A percentile compares a stretch with the other conserved stretches of the same genome.
These are phyloP conservation scores for Trichomycterus rosablanca DNA, from an alignment of 2,113 vertebrate genomes.

Conservation along the genomic window DNA sequence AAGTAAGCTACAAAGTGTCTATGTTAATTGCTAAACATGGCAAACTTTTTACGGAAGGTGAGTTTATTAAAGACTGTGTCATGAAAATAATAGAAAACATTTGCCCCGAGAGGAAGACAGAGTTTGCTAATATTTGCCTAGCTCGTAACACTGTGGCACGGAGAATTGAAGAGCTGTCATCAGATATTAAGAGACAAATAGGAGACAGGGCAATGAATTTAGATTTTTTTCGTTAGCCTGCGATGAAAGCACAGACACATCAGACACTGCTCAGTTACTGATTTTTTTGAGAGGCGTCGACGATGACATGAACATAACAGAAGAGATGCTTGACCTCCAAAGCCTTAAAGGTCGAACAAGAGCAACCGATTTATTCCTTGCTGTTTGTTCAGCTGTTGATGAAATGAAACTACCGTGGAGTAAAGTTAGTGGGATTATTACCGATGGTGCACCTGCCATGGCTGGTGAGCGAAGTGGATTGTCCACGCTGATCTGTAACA, in stretches of 20 bases:
- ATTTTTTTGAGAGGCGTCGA: slow-evolving; percentile 38
- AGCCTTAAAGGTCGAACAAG: slow-evolving; percentile 27
- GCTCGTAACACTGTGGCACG: slow-evolving; percentile 33
- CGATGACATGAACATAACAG: slow-evolving; percentile 27
- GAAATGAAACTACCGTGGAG: slow-evolving; percentile 2
- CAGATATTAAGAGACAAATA: slow-evolving; percentile 41
- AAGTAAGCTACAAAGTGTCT: slow-evolving; percentile 35
- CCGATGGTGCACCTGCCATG: background rate
- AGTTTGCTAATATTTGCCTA: slow-evolving; percentile 31
- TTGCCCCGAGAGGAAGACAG: no score
- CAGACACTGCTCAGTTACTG: no score
- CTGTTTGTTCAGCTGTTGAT: background rate
- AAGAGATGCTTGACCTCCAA: slow-evolving; percentile 40
- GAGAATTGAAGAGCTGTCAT: slow-evolving; percentile 38
- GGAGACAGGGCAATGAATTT: background rate
- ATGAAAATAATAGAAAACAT: background rate
- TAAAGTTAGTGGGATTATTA: background rate
- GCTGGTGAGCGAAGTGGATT: slow-evolving; percentile 34
- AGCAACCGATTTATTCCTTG: background rate
- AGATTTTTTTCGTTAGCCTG: no score
- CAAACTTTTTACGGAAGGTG: slow-evolving; percentile 49
- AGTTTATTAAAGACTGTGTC: slow-evolving; percentile 37
- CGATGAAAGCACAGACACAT: no score
- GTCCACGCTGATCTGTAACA: slow-evolving; percentile 29
- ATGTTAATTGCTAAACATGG: slow-evolving; percentile 42